Conservation (phyloP, 2,888 invertebrate genomes). For the Schizotus pectinicornis region DNA sequence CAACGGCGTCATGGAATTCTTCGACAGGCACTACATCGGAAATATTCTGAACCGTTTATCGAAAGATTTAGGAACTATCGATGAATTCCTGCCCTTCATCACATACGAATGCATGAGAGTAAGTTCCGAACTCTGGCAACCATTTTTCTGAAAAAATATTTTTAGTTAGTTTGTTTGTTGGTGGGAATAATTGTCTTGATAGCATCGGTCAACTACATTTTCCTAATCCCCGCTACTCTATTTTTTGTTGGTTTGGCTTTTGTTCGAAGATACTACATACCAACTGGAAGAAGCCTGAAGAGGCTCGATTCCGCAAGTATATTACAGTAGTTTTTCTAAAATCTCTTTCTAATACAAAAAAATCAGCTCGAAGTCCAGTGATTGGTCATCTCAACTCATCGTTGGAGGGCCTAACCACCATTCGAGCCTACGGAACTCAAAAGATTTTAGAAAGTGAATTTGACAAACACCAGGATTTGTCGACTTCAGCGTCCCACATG, state of each 20-base stretch:
- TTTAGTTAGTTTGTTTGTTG: constrained; percentile 26
- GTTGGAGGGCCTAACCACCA: constrained; percentile 49
- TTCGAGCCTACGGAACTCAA: constrained; percentile 46
- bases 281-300: constrained; percentile 38
- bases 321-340: background rate
- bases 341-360: constrained; percentile 36
- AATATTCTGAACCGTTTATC: constrained; percentile 73
- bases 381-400: constrained; percentile 50
- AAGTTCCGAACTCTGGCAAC: constrained; percentile 12
- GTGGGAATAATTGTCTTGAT: constrained; percentile 29
- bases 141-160: constrained; percentile 21
- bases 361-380: constrained; percentile 49
- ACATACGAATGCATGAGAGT: constrained; percentile 32
- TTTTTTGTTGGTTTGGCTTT: constrained; percentile 28
- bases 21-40: constrained; percentile 76
- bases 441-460: constrained; percentile 45
- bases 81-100: constrained; percentile 36
- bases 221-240: constrained; percentile 28
- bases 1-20: constrained; percentile 72
- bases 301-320: constrained; percentile 37
- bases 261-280: constrained; percentile 32
- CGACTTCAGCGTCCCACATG: constrained; percentile 50
- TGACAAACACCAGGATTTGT: constrained; percentile 50
- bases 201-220: constrained; percentile 31
- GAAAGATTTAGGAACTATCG: constrained; percentile 63